Percentiles rank a stretch among this genome's conserved stretches.
Conservation (phyloP, 2,888 invertebrate species). For the Cheilosia variabilis region DNA sequence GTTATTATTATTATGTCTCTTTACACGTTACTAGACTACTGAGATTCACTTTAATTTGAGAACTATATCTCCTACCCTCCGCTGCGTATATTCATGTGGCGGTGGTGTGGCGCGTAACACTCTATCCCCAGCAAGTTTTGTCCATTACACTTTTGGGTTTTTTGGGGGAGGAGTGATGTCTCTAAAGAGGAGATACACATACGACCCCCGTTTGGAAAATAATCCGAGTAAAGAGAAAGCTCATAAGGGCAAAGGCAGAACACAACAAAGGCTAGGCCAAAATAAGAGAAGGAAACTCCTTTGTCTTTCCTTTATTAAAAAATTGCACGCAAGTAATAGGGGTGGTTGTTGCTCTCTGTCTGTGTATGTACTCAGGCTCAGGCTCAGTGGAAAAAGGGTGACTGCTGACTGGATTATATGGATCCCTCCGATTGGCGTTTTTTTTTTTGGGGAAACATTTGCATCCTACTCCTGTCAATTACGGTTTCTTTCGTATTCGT, state of each 20-base stretch:
- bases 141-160: neutral
- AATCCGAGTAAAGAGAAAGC: constrained; percentile 29
- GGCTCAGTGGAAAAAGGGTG: constrained; percentile 42
- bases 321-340: constrained; percentile 65
- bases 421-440: constrained; percentile 36
- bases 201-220: constrained; percentile 12
- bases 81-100: constrained; percentile 1
- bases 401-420: constrained; percentile 26
- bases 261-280: neutral
- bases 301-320: constrained; percentile 65
- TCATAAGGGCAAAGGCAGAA: constrained; percentile 12
- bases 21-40: constrained; percentile 67
- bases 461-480: constrained; percentile 36
- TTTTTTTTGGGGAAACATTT: constrained; percentile 31
- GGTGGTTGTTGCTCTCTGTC: constrained; percentile 41
- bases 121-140: neutral
- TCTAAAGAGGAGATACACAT: constrained; percentile 11
- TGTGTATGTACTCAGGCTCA: neutral
- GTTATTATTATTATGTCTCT: constrained; percentile 25
- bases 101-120: constrained; percentile 5
- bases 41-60: constrained; percentile 52
- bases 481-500: constrained; percentile 9
- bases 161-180: constrained; percentile 27
- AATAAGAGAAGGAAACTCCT: constrained; percentile 38
- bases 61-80: constrained; percentile 47